Base-by-base conservation (phyloP, 2,888 invertebrate genomes). In the Archips crataeganus region DNA sequence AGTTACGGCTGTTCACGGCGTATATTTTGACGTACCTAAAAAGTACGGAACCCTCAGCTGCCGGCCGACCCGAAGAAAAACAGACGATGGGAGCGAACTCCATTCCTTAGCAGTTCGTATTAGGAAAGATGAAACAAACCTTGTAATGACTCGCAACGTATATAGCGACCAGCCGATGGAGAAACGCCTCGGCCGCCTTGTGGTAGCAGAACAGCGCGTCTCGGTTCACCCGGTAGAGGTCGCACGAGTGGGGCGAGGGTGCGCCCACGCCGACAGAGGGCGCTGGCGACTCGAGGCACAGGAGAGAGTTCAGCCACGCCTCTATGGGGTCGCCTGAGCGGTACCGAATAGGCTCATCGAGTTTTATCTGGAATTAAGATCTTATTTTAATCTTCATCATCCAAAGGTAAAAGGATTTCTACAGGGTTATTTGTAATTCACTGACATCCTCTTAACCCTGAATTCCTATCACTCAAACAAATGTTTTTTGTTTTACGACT, bases 61-160 rank as follows among this genome's bases (percentile, higher is more conserved):
- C n/a, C n/a, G n/a, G n/a, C n/a, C n/a, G n/a, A n/a, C n/a, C n/a
- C n/a, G n/a, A n/a, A n/a, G n/a, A n/a, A n/a, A n/a, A n/a, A n/a
- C n/a, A n/a, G n/a, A n/a, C n/a, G n/a, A n/a, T n/a, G n/a, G n/a
- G n/a, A n/a, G n/a, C n/a, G n/a, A n/a, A n/a, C n/a, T n/a, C n/a
- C n/a, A n/a, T n/a, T n/a, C n/a, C n/a, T n/a, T n/a, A n/a, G n/a
- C n/a, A n/a, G n/a, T n/a, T n/a, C 23, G 23, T 23, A 23, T 23
- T 45, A 10, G 3, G 11, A 45, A 10, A 10, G 10, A 10, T 10
- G 3, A 54, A 0, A 75, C 79, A 83, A 84, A 96, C 97, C 95
- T 99, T 99, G 88, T 99, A 99, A 94, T 99, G 99, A 6, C 99
- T 99, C 0, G 99, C 97, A 0, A 99, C 99, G 87, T 98, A 99